Percentiles rank a stretch among this genome's conserved stretches.
Conservation (phyloP, 2,888 invertebrate species). For the Acanthococcus lagerstroemiae region DNA sequence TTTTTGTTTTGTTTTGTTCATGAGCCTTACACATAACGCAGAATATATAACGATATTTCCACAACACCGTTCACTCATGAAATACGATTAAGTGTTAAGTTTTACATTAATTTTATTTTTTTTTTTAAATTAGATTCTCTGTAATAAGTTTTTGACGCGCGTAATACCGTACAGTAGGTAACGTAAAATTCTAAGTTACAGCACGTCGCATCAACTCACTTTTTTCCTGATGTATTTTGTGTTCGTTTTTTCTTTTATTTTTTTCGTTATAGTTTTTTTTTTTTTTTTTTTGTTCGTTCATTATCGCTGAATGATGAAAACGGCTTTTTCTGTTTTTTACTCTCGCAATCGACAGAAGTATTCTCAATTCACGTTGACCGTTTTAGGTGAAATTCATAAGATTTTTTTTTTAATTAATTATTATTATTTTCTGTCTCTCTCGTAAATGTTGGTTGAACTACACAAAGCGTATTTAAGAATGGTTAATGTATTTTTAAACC, state of each 20-base stretch:
- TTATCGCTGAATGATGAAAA: background rate
- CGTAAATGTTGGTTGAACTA: background rate
- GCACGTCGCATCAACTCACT: constrained; percentile 5
- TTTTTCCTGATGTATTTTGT: background rate
- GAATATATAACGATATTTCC: too few species aligned
- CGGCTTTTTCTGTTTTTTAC: background rate
- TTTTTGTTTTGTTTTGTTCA: too few species aligned
- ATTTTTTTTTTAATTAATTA: background rate
- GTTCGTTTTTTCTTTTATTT: background rate
- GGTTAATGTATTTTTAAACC: constrained; percentile 16
- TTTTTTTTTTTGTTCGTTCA: background rate
- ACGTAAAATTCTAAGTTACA: too few species aligned
- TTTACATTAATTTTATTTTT: background rate
- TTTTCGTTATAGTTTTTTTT: background rate
- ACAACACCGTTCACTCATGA: too few species aligned
- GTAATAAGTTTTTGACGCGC: too few species aligned
- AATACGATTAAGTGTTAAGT: too few species aligned
- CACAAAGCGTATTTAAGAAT: constrained; percentile 5
- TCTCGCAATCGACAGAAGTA: background rate
- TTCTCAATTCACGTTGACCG: background rate
- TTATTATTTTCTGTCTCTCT: too few species aligned
- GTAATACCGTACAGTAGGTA: too few species aligned
- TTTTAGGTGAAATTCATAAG: constrained; percentile 3
- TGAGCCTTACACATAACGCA: too few species aligned
- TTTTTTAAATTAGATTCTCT: background rate